Evolutionary conservation across 2,113 vertebrate species (phyloP).

Genomic region (Aspidoscelis tigris): DNA sequence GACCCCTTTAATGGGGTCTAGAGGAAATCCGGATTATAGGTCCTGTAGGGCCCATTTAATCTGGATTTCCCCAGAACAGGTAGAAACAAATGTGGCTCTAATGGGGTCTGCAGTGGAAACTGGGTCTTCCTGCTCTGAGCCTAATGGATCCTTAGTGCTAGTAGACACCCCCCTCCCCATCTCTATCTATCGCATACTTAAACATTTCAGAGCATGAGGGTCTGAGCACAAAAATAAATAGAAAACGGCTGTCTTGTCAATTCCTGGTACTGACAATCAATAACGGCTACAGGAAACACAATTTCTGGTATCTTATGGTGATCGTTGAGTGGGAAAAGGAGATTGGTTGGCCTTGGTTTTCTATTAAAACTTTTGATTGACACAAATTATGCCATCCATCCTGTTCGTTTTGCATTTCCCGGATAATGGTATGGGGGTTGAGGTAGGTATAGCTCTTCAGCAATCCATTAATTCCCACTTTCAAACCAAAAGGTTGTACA

Average conservation of each 20-base stretch:
- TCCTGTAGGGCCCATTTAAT: too few relatives aligned
- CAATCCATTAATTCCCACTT: slow-evolving; percentile 53
- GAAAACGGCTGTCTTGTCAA: not conserved
- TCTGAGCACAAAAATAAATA: not conserved
- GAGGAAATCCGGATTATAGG: too few relatives aligned
- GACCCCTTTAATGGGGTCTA: too few relatives aligned
- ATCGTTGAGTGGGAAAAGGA: not conserved
- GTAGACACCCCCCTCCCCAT: too few relatives aligned
- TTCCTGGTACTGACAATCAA: slow-evolving; percentile 3
- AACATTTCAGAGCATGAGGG: not conserved
- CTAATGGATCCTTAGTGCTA: too few relatives aligned
- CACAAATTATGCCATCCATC: slow-evolving; percentile 29
- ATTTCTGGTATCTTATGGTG: not conserved
- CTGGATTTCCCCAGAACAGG: too few relatives aligned
- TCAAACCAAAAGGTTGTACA: slow-evolving; percentile 49
- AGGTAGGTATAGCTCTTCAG: slow-evolving; percentile 42
- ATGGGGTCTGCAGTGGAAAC: too few relatives aligned
- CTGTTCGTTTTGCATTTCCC: slow-evolving; percentile 46
- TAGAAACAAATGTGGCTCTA: too few relatives aligned
- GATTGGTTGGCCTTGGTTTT: not conserved
- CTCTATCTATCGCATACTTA: too few relatives aligned
- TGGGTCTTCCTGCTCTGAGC: too few relatives aligned
- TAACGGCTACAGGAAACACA: not conserved
- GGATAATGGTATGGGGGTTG: slow-evolving; percentile 58
- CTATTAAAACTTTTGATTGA: not conserved